phyloP scores from a whole-genome alignment of 1,140 invertebrate genomes.

The Lasioglossum baleicum region DNA sequence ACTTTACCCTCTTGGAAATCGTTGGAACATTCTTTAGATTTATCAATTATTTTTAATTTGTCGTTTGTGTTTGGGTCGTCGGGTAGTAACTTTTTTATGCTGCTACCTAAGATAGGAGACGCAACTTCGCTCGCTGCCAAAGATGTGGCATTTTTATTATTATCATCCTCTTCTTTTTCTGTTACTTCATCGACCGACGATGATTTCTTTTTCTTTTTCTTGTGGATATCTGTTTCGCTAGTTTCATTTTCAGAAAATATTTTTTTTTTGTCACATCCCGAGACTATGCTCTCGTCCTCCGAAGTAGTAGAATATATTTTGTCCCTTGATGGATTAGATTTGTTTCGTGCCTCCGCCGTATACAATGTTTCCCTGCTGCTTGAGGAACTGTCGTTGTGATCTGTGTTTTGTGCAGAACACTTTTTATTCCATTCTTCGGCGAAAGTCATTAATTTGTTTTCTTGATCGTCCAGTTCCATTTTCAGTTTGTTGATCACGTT shows the following conservation, averaged over 20 bases:
- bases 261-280: slow-evolving; percentile 65
- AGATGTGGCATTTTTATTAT: neutral
- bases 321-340: neutral
- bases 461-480: slow-evolving; percentile 10
- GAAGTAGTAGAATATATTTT: neutral
- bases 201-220: neutral
- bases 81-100: neutral
- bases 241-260: slow-evolving; percentile 63
- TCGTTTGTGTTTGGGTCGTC: neutral
- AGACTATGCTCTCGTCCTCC: slow-evolving; percentile 38
- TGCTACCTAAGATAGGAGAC: neutral
- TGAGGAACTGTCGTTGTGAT: neutral
- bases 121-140: neutral
- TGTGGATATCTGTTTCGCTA: neutral
- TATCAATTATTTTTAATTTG: neutral
- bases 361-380: neutral
- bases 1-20: neutral
- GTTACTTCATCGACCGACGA: neutral
- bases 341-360: neutral
- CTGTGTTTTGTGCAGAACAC: slow-evolving; percentile 2
- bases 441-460: slow-evolving; percentile 24
- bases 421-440: slow-evolving; percentile 25
- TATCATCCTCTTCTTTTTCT: neutral
- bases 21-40: neutral
- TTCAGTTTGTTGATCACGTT: slow-evolving; percentile 28